These are phyloP conservation scores for Uromys caudimaculatus DNA, from an alignment of 2,797 vertebrate genomes.

Conservation along the genomic window DNA sequence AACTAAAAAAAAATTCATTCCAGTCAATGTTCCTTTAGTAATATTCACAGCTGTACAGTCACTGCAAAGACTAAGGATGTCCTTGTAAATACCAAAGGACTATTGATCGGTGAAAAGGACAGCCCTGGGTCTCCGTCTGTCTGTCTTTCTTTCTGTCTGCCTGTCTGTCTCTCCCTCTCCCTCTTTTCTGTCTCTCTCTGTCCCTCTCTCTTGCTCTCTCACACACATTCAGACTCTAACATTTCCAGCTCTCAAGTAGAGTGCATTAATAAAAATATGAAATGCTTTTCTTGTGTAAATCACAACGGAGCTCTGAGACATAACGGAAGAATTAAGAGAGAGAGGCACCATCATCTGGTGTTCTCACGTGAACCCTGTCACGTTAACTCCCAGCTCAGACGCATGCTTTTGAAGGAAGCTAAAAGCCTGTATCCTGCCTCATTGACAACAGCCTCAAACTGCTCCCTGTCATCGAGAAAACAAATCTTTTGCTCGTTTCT, in stretches of 20 bases:
- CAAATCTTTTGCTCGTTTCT: constrained; percentile 87
- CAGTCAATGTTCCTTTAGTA: background rate
- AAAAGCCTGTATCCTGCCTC: constrained; percentile 85
- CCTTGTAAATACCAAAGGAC: background rate
- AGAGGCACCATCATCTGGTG: constrained; percentile 74
- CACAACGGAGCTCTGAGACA: constrained; percentile 79
- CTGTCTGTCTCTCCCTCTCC: background rate
- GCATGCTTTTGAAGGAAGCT: constrained; percentile 85
- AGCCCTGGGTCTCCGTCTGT: background rate
- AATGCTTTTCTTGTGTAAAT: constrained; percentile 79
- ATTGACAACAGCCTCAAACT: constrained; percentile 86
- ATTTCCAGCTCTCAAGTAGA: constrained; percentile 54
- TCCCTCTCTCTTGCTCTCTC: background rate
- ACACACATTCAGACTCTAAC: background rate
- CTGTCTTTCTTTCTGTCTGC: background rate
- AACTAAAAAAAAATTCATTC: background rate
- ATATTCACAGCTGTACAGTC: background rate
- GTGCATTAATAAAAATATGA: constrained; percentile 66
- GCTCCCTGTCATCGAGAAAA: constrained; percentile 88
- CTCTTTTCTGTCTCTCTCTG: background rate
- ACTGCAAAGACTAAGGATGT: background rate
- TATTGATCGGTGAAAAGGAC: background rate
- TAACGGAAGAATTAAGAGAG: constrained; percentile 74
- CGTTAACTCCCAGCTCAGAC: constrained; percentile 84
- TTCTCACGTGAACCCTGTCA: constrained; percentile 82